Evolutionary conservation across 2,113 vertebrate genomes (phyloP).

Genomic region (Nesogale talazaci): DNA sequence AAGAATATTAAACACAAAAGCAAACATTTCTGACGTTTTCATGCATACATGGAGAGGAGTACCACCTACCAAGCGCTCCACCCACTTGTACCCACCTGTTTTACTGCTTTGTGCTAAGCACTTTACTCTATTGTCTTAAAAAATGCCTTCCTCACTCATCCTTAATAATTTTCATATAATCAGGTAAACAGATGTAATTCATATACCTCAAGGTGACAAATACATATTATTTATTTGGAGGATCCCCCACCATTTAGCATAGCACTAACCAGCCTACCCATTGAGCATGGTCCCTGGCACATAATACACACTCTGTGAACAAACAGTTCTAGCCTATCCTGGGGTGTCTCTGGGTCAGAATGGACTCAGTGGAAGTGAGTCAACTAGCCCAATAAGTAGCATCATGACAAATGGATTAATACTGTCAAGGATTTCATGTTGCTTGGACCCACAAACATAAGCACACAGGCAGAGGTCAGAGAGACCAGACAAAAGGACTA

Average conservation of each 20-base stretch:
- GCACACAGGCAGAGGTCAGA: not conserved
- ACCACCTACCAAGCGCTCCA: not conserved
- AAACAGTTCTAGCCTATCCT: too few species aligned
- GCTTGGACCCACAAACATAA: not conserved
- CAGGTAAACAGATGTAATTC: not conserved
- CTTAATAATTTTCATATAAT: not conserved
- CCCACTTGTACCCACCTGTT: not conserved
- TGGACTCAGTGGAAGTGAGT: too few species aligned
- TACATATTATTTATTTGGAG: not conserved
- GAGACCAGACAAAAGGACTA: not conserved
- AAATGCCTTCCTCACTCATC: not conserved
- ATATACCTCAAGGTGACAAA: not conserved
- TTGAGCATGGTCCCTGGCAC: not conserved
- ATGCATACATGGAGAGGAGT: not conserved
- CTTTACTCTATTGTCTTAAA: not conserved
- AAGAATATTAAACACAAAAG: not conserved
- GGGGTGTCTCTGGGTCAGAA: too few species aligned
- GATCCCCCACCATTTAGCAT: not conserved
- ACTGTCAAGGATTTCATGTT: too few species aligned
- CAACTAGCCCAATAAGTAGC: too few species aligned
- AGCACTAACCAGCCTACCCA: not conserved
- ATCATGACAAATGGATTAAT: too few species aligned
- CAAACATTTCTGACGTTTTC: not conserved
- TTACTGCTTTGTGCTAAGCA: constrained; percentile 8
- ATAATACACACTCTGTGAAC: too few species aligned